A percentile compares a stretch with the other conserved stretches of the same genome.
Evolutionary conservation across 30 jellyfish, hydroid and myxozoan species (phyloP).

Genomic region (Aurelia aurita complex sp. Pacific): DNA sequence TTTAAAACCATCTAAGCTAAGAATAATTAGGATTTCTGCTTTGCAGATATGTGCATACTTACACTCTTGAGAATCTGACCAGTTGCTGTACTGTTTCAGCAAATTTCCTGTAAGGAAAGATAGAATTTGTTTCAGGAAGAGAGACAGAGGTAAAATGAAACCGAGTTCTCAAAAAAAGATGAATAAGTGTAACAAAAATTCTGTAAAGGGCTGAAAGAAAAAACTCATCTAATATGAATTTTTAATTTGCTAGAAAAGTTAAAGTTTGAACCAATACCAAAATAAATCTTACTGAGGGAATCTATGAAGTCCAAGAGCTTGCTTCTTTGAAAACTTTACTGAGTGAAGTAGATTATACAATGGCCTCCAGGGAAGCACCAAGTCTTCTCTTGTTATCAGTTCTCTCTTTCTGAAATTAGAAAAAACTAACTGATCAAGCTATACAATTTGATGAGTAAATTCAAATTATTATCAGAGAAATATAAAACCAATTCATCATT

Average conservation of each 20-base stretch:
- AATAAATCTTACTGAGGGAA: conserved; percentile 75
- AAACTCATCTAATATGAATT: no score
- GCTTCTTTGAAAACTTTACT: conserved; percentile 66
- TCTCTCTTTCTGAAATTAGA: conserved; percentile 54
- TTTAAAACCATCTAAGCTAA: no score
- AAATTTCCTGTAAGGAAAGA: conserved; percentile 54
- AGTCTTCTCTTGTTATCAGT: conserved; percentile 76
- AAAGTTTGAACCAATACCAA: not conserved
- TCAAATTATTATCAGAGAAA: no score
- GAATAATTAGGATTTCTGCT: no score
- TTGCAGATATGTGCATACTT: not conserved
- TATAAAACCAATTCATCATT: no score
- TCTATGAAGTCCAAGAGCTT: conserved; percentile 71
- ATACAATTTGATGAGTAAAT: no score
- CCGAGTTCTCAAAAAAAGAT: no score
- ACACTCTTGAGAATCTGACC: conserved; percentile 75
- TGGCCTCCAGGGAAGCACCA: conserved; percentile 92
- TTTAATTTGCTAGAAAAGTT: not conserved
- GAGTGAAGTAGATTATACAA: conserved; percentile 72
- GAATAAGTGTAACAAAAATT: no score
- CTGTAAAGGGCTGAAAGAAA: no score
- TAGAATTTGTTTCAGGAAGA: not conserved
- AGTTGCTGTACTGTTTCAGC: conserved; percentile 63
- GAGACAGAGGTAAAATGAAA: no score
- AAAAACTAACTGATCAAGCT: no score